These are phyloP conservation scores for Corythoichthys intestinalis DNA, from an alignment of 2,113 vertebrate species.

Conservation along the genomic window DNA sequence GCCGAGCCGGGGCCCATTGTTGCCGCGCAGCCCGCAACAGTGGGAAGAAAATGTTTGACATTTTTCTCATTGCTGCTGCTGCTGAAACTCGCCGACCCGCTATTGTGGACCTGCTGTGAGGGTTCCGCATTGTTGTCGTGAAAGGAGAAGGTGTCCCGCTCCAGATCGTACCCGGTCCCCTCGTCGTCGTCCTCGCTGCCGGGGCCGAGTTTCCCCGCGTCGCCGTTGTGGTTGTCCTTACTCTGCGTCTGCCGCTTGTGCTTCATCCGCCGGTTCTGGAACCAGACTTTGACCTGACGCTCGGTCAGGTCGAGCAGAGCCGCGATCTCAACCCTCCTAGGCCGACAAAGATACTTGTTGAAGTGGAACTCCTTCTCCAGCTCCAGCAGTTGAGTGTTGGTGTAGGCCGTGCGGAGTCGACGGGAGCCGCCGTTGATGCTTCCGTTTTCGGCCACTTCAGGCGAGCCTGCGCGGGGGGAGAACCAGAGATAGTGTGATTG, in stretches of 20 bases:
- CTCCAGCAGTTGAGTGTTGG: constrained; percentile 98
- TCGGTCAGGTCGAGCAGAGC: constrained; percentile 95
- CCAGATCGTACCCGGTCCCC: constrained; percentile 83
- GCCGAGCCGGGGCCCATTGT: constrained; percentile 96
- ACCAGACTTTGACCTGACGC: constrained; percentile 99
- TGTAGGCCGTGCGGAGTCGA: constrained; percentile 95
- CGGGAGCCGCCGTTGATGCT: constrained; percentile 81
- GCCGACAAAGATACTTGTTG: constrained; percentile 99
- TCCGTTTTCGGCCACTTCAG: constrained; percentile 82
- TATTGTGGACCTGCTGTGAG: constrained; percentile 88
- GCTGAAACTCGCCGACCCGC: constrained; percentile 84
- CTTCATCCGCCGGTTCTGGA: constrained; percentile 98
- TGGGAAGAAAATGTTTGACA: constrained; percentile 99
- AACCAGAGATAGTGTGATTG: no score
- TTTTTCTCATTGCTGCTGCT: constrained; percentile 99
- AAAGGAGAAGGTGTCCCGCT: constrained; percentile 92
- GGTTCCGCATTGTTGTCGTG: constrained; percentile 86
- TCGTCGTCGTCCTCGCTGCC: constrained; percentile 85
- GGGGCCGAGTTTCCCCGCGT: constrained; percentile 70
- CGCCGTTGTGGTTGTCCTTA: constrained; percentile 93
- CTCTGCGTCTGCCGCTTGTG: constrained; percentile 98
- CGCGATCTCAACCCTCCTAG: constrained; percentile 94
- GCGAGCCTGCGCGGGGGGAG: constrained; percentile 82
- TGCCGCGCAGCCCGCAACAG: constrained; percentile 93
- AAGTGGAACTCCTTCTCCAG: constrained; percentile 99